Conservation (phyloP, 2,888 invertebrate species). For the Chalcis sispes region DNA sequence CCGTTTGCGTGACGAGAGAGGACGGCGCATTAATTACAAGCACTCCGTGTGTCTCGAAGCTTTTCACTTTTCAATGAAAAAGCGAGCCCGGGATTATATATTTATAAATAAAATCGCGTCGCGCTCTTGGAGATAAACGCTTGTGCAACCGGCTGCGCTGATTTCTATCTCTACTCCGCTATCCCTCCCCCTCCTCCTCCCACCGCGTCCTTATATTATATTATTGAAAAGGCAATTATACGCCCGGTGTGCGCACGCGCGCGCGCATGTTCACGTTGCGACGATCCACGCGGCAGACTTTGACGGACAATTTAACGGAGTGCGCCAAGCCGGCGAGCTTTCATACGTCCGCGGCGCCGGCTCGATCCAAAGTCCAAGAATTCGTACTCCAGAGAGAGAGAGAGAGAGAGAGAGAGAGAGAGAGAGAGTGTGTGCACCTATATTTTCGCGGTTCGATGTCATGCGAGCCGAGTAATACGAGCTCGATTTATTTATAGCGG, state of each 20-base stretch:
- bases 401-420: too few relatives aligned
- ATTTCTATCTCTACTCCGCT: not conserved
- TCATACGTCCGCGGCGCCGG: too few relatives aligned
- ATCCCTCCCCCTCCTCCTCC: not conserved
- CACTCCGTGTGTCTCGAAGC: not conserved
- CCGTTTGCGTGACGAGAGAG: too few relatives aligned
- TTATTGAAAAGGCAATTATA: constrained; percentile 33
- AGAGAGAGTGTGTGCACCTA: too few relatives aligned
- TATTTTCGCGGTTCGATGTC: too few relatives aligned
- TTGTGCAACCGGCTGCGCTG: too few relatives aligned
- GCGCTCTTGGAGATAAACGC: constrained; percentile 3
- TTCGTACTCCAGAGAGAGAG: too few relatives aligned
- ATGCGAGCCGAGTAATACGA: too few relatives aligned
- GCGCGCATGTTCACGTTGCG: not conserved
- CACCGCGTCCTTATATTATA: not conserved
- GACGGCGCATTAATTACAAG: constrained; percentile 29
- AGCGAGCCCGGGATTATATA: not conserved
- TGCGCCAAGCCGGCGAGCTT: not conserved
- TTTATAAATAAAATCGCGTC: not conserved
- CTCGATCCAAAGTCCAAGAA: too few relatives aligned
- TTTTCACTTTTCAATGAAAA: constrained; percentile 36
- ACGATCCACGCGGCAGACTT: not conserved
- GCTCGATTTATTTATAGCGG: too few relatives aligned
- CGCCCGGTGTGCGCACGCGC: not conserved
- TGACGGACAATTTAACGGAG: constrained; percentile 36